Percentiles rank a stretch among this genome's conserved stretches.
Conservation (phyloP, 2,888 invertebrate species). For the Drosophila bunnanda region DNA sequence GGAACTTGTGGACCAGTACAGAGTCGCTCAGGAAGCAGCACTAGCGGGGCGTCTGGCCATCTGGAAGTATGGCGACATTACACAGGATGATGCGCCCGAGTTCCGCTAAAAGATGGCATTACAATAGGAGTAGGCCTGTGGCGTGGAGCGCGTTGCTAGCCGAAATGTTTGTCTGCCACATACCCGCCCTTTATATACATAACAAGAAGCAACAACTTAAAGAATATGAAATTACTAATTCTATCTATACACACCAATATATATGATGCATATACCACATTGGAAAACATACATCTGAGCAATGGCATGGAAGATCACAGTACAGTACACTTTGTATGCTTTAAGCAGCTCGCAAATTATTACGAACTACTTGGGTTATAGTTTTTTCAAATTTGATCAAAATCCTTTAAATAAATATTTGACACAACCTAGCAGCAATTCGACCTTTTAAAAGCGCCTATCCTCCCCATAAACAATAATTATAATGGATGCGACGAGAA, state of each 20-base stretch:
- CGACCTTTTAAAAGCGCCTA: conserved; percentile 56
- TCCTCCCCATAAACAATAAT: conserved; percentile 59
- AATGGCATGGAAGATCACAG: conserved; percentile 43
- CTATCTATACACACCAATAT: conserved; percentile 58
- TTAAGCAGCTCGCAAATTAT: conserved; percentile 58
- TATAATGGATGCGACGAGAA: conserved; percentile 35
- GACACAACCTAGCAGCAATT: conserved; percentile 68
- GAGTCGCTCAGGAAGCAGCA: conserved; percentile 93
- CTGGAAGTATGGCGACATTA: conserved; percentile 99
- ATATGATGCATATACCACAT: conserved; percentile 56
- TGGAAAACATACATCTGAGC: conserved; percentile 56
- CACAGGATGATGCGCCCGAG: conserved; percentile 84
- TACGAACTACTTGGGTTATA: conserved; percentile 45
- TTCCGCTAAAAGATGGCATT: conserved; percentile 81
- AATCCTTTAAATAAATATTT: conserved; percentile 64
- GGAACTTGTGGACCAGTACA: conserved; percentile 92
- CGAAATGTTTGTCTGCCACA: conserved; percentile 84
- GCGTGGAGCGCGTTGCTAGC: conserved; percentile 68
- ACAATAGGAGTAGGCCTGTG: conserved; percentile 65
- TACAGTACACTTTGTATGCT: conserved; percentile 56
- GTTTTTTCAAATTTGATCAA: conserved; percentile 44
- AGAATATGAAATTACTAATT: conserved; percentile 76
- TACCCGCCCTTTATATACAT: conserved; percentile 84
- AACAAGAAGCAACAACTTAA: conserved; percentile 70
- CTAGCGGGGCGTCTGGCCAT: conserved; percentile 94